Evolutionary conservation across 2,113 vertebrate species (phyloP).

Genomic region (Elephas maximus): DNA sequence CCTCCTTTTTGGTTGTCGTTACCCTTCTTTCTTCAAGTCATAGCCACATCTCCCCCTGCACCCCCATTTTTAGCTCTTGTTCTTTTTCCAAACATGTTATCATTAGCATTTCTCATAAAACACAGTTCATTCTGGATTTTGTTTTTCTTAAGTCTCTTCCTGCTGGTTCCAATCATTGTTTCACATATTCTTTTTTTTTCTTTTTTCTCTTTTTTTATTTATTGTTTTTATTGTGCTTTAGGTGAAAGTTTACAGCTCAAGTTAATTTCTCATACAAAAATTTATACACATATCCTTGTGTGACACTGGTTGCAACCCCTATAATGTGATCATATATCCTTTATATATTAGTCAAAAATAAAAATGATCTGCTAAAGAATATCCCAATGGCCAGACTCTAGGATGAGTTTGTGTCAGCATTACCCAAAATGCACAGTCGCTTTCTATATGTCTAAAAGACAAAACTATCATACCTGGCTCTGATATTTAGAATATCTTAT

Average conservation of each 20-base stretch:
- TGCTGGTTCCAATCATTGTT: constrained; percentile 75
- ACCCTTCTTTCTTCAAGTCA: neutral
- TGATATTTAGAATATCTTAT: constrained; percentile 17
- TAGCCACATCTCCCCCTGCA: neutral
- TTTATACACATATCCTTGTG: no score
- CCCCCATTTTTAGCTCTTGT: neutral
- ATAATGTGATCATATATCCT: neutral
- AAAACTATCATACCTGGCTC: neutral
- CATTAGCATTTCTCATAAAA: neutral
- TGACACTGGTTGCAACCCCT: no score
- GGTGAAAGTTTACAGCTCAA: no score
- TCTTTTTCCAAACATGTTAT: neutral
- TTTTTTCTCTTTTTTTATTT: no score
- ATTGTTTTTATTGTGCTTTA: no score
- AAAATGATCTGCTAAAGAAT: neutral
- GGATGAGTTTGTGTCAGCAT: neutral
- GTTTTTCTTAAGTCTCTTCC: constrained; percentile 62
- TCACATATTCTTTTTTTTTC: neutral
- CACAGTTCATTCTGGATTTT: neutral
- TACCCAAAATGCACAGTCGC: neutral
- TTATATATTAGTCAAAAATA: neutral
- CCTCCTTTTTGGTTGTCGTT: neutral
- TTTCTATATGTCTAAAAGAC: neutral
- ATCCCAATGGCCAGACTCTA: neutral
- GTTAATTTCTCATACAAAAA: no score